Evolutionary conservation across 2,797 vertebrate species (phyloP), one percentile per base, ranked within the genome.

Genomic region (Bradypodion pumilum): DNA sequence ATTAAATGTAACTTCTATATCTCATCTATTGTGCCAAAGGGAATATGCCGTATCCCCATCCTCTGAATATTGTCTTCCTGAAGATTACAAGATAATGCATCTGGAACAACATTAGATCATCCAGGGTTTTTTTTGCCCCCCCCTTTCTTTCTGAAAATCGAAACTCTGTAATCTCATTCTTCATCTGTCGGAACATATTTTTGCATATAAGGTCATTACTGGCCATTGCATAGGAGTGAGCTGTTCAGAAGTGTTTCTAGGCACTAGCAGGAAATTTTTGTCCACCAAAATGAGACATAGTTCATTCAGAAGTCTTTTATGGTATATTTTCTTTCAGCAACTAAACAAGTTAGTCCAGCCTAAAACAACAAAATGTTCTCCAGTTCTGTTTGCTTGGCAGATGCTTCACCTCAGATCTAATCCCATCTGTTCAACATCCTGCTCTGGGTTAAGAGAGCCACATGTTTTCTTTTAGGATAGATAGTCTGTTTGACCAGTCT

Each of bases 41-140:
- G 85, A 94, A 86, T 78, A 89, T 89, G 91, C 90, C 78, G 5
- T 91, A 91, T 86, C 92, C 82, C 86, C 87, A 90, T 90, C 78
- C 63, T 66, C 65, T 84, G 73, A 89, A 23, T 35, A 79, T 90
- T 87, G 49, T 89, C 87, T 95, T 96, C 94, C 91, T 93, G 88
- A 87, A 95, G 95, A 95, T 95, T 91, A 93, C 82, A 89, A 94
- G 95, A 95, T 94, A 95, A 93, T 84, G 84, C 94, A 94, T 95
- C 95, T 95, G 95, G 90, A 95, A 95, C 86, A 95, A 95, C 92
- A 95, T 89, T 92, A 95, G 86, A 93, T 95, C 94, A 94, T 93
- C 89, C 91, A 94, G 92, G 93, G 94, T 94, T 95, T 95, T 93
- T 87, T 92, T 29, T 72, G 74, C 1, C 9, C 5, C 40, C 35